Conservation (phyloP, 2,888 invertebrate genomes). For the Luperina testacea region DNA sequence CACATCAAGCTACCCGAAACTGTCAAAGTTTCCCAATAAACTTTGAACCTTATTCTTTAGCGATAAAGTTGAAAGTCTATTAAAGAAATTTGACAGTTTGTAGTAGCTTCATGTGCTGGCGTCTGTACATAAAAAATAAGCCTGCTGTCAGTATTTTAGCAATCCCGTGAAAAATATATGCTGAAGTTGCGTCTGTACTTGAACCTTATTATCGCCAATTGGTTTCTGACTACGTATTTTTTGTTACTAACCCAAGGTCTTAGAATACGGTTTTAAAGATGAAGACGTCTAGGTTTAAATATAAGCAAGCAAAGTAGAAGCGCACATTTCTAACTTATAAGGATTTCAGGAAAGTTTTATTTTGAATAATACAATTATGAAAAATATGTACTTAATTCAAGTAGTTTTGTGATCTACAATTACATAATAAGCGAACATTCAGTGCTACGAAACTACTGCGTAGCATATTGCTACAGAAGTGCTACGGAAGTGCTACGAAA, state of each 20-base stretch:
- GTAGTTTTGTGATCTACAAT: not conserved
- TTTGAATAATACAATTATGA: not conserved
- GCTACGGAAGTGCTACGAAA: slow-evolving; percentile 34
- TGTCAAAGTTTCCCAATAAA: too few relatives aligned
- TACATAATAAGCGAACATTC: not conserved
- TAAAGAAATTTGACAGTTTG: too few relatives aligned
- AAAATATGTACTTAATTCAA: not conserved
- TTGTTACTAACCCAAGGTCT: not conserved
- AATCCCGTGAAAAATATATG: not conserved
- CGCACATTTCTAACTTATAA: not conserved
- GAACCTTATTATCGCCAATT: not conserved
- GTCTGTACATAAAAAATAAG: not conserved
- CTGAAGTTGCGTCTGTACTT: not conserved
- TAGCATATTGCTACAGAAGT: slow-evolving; percentile 28
- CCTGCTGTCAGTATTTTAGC: not conserved
- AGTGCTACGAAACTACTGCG: slow-evolving; percentile 11
- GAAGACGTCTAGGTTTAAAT: not conserved
- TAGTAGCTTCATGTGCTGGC: too few relatives aligned
- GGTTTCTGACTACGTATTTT: not conserved
- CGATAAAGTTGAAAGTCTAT: too few relatives aligned
- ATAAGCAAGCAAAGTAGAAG: not conserved
- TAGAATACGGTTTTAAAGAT: not conserved
- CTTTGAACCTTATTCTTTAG: too few relatives aligned
- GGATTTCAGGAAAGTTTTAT: not conserved
- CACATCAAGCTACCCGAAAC: too few relatives aligned